Evolutionary conservation across 2,888 invertebrate genomes (phyloP).

Genomic region (Drosophila borborema): DNA sequence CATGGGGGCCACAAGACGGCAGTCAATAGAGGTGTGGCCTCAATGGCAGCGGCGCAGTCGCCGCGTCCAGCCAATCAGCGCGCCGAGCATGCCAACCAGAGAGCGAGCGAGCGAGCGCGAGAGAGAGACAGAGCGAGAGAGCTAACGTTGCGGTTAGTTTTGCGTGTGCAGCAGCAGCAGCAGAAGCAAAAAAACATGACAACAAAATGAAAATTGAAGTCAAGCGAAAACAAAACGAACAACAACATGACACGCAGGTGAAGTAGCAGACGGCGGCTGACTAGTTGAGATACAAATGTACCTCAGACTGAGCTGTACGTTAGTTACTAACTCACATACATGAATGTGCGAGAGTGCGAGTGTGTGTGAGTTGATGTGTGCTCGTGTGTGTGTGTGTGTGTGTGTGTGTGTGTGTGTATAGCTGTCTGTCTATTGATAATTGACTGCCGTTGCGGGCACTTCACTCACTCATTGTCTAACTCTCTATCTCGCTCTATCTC

Average conservation of each 20-base stretch:
- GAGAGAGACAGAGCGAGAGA: not conserved
- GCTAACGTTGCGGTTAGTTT: conserved; percentile 61
- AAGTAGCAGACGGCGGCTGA: conserved; percentile 58
- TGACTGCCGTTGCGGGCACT: conserved; percentile 68
- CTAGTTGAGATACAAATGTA: conserved; percentile 66
- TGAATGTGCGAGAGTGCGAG: too few species aligned
- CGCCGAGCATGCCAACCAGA: conserved; percentile 34
- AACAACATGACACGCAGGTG: conserved; percentile 68
- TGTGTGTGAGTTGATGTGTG: too few species aligned
- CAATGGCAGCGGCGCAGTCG: conserved; percentile 74
- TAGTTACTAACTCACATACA: conserved; percentile 43
- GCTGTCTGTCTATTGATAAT: conserved; percentile 75
- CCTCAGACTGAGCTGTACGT: conserved; percentile 32
- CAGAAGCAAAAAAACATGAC: conserved; percentile 31
- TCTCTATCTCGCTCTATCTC: conserved; percentile 6
- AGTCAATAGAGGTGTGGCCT: conserved; percentile 78
- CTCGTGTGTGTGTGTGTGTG: not conserved
- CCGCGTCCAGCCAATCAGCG: conserved; percentile 70
- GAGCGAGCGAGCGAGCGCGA: conserved; percentile 18
- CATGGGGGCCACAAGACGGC: conserved; percentile 46
- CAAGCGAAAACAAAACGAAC: conserved; percentile 48
- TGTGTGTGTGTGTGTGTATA: conserved; percentile 10
- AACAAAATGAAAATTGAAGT: conserved; percentile 73
- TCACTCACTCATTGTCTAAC: conserved; percentile 49
- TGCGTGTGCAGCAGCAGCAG: conserved; percentile 65